phyloP scores from a whole-genome alignment of 2,797 vertebrate species.

The Buceros bicornis region DNA sequence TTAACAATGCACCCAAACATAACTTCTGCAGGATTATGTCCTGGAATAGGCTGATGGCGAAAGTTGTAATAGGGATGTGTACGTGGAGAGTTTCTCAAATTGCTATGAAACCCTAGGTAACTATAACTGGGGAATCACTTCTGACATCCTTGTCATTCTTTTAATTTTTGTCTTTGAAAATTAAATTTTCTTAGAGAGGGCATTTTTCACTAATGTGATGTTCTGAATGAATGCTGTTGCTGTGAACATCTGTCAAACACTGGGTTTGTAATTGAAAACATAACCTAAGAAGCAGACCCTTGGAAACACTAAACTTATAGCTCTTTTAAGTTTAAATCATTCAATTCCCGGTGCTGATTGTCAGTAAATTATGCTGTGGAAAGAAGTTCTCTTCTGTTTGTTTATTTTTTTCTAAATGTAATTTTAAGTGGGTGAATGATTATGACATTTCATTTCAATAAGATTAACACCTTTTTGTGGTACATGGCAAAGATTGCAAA shows the following conservation, averaged over 20 bases:
- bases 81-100: not conserved
- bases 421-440: not conserved
- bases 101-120: not conserved
- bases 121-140: not conserved
- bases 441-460: not conserved
- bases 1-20: not conserved
- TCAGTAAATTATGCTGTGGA: not conserved
- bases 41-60: not conserved
- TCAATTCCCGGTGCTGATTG: not conserved
- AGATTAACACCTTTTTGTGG: not conserved
- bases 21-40: not conserved
- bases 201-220: rapidly evolving
- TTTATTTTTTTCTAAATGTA: not conserved
- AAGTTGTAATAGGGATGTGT: not conserved
- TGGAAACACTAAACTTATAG: not conserved
- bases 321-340: not conserved
- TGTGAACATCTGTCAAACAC: not conserved
- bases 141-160: not conserved
- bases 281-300: not conserved
- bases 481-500: not conserved
- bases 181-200: not conserved
- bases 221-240: not conserved
- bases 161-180: not conserved
- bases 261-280: not conserved
- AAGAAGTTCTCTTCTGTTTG: not conserved